Evolutionary conservation across 2,113 vertebrate genomes (phyloP), one percentile per base, ranked within the genome.

Genomic region (Bufo bufo): DNA sequence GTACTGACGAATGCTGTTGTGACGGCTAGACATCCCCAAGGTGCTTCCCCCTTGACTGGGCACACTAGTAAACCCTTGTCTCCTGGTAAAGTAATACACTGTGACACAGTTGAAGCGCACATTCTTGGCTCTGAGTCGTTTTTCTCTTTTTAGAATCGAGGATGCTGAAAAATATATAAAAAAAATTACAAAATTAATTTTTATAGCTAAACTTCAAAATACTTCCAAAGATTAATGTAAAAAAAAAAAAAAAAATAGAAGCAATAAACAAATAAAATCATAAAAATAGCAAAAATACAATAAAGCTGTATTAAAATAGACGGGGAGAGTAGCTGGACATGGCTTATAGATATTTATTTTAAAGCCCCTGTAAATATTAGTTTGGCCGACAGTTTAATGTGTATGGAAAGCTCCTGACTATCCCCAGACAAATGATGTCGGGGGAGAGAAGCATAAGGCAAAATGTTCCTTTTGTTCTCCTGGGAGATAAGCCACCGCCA

Each of bases 81-180:
- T 93, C 87, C 98, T 94, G 4, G 97, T 94, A 93, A 99, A 99
- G 95, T 99, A 99, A 93, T 98, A 99, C 88, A 99, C 98, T 0
- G 98, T 99, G 91, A 99, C 98, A n/a, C 97, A 99, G 78, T 99
- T 98, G 66, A 99, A 99, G 87, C 97, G 97, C 33, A 99, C 98
- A 95, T 97, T 97, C 91, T 97, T 96, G 0, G 96, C 96, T 90
- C 98, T 95, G 93, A 98, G 94, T 23, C 97, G 94, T 92, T 99
- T 99, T 93, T 99, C 98, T 59, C 97, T 93, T 92, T 99, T 99
- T 91, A 99, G 92, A 91, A 99, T 98, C 2, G 98, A 99, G 84
- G 96, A 95, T 0, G 98, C 98, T 99, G 91, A 8, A 94, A 93
- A 43, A 90, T 33, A 92, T 9, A 10, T 17, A 16, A 89, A 92